phyloP scores from a whole-genome alignment of 2,888 invertebrate genomes.

The Linnaemya vulpina region DNA sequence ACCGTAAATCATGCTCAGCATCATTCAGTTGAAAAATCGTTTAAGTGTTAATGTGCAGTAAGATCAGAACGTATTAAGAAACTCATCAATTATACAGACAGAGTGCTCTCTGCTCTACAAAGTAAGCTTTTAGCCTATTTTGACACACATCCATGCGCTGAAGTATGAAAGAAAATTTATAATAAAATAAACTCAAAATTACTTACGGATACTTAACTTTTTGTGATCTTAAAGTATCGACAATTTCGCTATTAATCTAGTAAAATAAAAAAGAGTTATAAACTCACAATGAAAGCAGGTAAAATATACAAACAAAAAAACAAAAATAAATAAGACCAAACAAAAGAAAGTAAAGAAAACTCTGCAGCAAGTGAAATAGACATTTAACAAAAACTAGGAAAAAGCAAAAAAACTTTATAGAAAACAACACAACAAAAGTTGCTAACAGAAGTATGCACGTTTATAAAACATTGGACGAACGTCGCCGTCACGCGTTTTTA shows the following conservation, averaged over 20 bases:
- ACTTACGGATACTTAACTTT: conserved; percentile 53
- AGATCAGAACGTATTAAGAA: conserved; percentile 46
- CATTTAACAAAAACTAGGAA: conserved; percentile 17
- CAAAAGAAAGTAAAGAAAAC: conserved; percentile 32
- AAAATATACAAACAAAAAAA: conserved; percentile 1
- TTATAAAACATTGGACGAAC: conserved; percentile 29
- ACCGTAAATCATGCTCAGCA: not conserved
- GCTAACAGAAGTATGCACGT: conserved; percentile 35
- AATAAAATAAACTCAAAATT: conserved; percentile 44
- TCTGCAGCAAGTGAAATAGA: conserved; percentile 17
- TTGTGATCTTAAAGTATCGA: conserved; percentile 37
- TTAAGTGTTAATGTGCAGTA: conserved; percentile 39
- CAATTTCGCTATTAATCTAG: conserved; percentile 35
- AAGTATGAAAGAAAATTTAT: conserved; percentile 29
- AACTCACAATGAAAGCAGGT: not conserved
- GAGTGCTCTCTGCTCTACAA: conserved; percentile 32
- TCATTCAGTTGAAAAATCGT: conserved; percentile 25
- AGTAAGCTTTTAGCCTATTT: conserved; percentile 61
- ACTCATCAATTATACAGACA: conserved; percentile 59
- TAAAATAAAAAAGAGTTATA: conserved; percentile 6
- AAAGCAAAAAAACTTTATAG: conserved; percentile 7
- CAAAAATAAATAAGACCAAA: conserved; percentile 48
- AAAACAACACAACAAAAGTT: conserved; percentile 34
- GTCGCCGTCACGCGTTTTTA: conserved; percentile 49
- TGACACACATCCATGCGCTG: conserved; percentile 40